Evolutionary conservation across 2,113 vertebrate genomes (phyloP), one percentile per base, ranked within the genome.

Genomic region (Vireo altiloquus): DNA sequence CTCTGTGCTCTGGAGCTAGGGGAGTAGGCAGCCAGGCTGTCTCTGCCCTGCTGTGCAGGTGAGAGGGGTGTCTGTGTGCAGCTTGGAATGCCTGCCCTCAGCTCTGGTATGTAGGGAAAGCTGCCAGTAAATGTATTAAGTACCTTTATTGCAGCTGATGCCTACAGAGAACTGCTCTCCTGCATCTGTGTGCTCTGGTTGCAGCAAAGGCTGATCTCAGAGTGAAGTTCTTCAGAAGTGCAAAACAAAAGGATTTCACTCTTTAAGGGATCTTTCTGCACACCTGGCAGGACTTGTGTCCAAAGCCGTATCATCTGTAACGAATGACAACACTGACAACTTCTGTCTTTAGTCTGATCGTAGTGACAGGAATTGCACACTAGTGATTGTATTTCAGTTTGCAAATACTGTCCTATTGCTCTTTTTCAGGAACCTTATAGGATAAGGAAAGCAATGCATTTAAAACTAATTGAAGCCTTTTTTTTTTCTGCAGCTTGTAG

Each of bases 401-500:
- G 50, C 42, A 87, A 53, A 37, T 52, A 19, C 28, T 46, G 23
- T 63, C 22, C 31, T 87, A 28, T 49, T 52, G 6, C 18, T 57
- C 44, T 47, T 65, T 84, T 35, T 50, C 61, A 47, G 72, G 52
- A 69, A 7, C 53, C 8, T 71, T 71, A 3, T 3, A 46, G 44
- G 8, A 9, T 46, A 60, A 79, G 11, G n/a, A 79, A 30, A 90
- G 37, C 12, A 46, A 22, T 47, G 63, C 10, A 10, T 64, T 82
- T 52, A 53, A 59, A 56, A 68, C 74, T 89, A 64, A 89, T 24
- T 2, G 2, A 76, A 89, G 28, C 40, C 13, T 5, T 82, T 80
- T 92, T 92, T 92, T 53, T 13, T 31, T 44, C 46, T 54, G 19
- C 72, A 99, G 99, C 95, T 94, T 0, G 54, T 98, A 76, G 98